Conservation (phyloP, 2,888 invertebrate genomes). For the Acleris laterana region DNA sequence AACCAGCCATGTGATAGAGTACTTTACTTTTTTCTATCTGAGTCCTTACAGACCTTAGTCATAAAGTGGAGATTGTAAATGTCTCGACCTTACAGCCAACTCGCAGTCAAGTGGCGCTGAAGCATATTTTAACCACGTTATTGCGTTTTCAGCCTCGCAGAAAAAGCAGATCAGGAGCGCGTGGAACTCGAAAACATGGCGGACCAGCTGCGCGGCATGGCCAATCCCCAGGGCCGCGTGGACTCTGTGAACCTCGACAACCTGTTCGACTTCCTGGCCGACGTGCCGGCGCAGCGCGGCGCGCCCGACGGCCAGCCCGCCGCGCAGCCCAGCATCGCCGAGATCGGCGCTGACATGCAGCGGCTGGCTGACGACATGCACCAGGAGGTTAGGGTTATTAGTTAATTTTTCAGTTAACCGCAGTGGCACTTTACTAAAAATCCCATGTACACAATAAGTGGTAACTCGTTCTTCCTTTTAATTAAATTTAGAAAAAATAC, state of each 20-base stretch:
- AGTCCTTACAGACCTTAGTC: too few species aligned
- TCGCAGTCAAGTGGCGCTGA: too few species aligned
- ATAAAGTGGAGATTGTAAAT: too few species aligned
- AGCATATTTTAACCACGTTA: neutral
- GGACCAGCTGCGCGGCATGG: conserved; percentile 70
- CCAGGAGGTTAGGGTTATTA: conserved; percentile 85
- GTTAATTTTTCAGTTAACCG: too few species aligned
- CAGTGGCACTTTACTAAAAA: too few species aligned
- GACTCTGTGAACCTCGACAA: conserved; percentile 95
- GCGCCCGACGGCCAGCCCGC: conserved; percentile 80
- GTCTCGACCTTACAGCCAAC: too few species aligned
- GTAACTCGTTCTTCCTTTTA: too few species aligned
- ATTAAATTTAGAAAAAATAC: too few species aligned
- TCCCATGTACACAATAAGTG: too few species aligned
- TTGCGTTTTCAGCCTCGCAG: conserved; percentile 80
- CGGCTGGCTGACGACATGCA: conserved; percentile 92
- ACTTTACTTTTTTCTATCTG: too few species aligned
- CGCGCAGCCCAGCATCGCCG: conserved; percentile 88
- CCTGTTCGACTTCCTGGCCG: conserved; percentile 94
- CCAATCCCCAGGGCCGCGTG: conserved; percentile 71
- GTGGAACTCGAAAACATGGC: conserved; percentile 82
- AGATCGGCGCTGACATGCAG: conserved; percentile 93
- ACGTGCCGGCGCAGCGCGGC: conserved; percentile 84
- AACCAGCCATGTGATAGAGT: too few species aligned
- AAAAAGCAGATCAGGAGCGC: conserved; percentile 86